Base-by-base conservation (phyloP, 2,888 invertebrate species). In the Lagria hirta region DNA sequence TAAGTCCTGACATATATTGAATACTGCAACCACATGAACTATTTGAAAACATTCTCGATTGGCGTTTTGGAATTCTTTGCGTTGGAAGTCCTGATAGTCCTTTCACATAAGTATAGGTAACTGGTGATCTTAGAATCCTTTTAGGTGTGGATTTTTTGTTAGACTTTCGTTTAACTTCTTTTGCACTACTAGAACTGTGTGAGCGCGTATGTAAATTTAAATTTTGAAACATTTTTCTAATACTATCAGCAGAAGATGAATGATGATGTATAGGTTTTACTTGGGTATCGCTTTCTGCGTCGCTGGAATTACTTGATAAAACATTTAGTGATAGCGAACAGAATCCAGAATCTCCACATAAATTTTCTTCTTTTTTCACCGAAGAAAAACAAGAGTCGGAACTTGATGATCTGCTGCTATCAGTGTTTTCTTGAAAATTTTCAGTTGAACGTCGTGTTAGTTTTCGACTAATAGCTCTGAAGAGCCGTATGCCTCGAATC, bases 81-180 rank as follows among this genome's bases (percentile, higher is more conserved):
- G 88, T 89, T 4, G 89, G 88, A 37, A 89, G 72, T 5, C 89
- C 89, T 4, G 88, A 88, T 51, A 88, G 76, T 27, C 89, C 89
- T 51, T 83, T 83, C 1, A 87, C 83, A 68, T 89, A 90, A 4
- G 86, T 86, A 68, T 89, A 88, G 0, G 83, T 79, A 6, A 88
- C 83, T 1, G 89, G 89, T 33, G 86, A 79, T 21, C 90, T 77
- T 4, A 89, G 75, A 49, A 90, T 89, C 56, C 84, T 79, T 64
- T 87, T 86, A 1, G 86, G 86, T 42, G 81, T 78, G 20, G 74
- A 71, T 60, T 80, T 82, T 56, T 82, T 82, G 32, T 45, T 54
- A 7, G 73, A 71, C 45, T 67, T 66, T 36, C 62, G 49, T 34
- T 68, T 66, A 6, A 42, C 32, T 5, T 65, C 61, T 28, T 68